Conservation (phyloP, 2,797 vertebrate genomes). For the Pyrocephalus nanus region DNA sequence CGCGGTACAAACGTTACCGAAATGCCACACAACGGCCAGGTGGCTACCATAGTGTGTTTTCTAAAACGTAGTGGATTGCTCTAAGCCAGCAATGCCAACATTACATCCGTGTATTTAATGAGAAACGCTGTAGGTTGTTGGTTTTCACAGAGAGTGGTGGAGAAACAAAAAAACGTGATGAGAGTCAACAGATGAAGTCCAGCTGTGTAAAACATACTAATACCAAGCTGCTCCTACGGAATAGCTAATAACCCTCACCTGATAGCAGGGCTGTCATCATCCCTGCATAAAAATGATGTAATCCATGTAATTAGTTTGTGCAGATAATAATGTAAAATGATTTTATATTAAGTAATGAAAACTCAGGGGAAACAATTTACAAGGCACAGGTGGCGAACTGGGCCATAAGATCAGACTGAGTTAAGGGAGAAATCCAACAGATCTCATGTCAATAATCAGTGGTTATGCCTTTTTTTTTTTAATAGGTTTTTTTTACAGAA, state of each 20-base stretch:
- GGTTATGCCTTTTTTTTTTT: neutral
- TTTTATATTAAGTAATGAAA: neutral
- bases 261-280: neutral
- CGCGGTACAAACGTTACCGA: no score
- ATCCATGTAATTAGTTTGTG: neutral
- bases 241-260: neutral
- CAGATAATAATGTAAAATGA: no score
- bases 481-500: neutral
- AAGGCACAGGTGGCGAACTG: fast-evolving
- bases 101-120: fast-evolving
- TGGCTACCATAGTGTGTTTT: fast-evolving
- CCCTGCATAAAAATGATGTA: neutral
- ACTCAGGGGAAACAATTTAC: neutral
- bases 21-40: fast-evolving
- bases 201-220: fast-evolving
- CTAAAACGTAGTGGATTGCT: fast-evolving
- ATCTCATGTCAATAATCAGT: neutral
- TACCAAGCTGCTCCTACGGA: fast-evolving
- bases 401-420: neutral
- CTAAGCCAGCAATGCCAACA: neutral
- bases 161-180: neutral
- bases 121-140: fast-evolving
- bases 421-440: neutral
- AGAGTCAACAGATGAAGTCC: neutral
- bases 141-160: fast-evolving